Base-by-base conservation (phyloP, 1,140 invertebrate species). In the Hyles vespertilio region DNA sequence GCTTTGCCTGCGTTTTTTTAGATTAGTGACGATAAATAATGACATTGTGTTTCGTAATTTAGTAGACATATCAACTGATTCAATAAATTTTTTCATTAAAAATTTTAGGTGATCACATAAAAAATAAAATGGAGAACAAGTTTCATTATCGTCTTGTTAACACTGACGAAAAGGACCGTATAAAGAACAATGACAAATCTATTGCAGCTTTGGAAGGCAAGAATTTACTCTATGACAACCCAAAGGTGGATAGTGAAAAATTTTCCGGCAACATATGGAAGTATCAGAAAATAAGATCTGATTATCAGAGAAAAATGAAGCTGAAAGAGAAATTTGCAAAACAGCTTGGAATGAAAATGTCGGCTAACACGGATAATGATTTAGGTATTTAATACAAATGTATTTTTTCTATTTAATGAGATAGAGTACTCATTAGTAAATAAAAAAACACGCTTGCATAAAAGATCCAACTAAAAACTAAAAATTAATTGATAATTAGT, bases 111-210 rank as follows among this genome's bases (percentile, higher is more conserved):
- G 69, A 81, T 36, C 72, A 65, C 59, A 59, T 59, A 56, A 59
- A 75, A 57, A 68, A 48, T 54, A 77, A 60, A 62, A 65, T 59
- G 12, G 74, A 80, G 32, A 74, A 72, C 34, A 81, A 67, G 53
- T 65, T 79, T 34, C 78, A 77, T 55, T 88, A 88, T 51, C 73
- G 62, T 43, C 65, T 81, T 57, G 70, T 75, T 44, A 84, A 88
- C 57, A 59, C 61, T 7, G 81, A 78, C 58, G 81, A 82, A 59
- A 88, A 82, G 68, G 67, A 82, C 62, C 60, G 70, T 53, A 79
- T 88, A 58, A 88, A 88, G 71, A 86, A 86, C 67, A 80, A 86
- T 79, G 79, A 79, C 54, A 86, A 84, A 77, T 81, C 79, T 65
- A 85, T 86, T 76, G 83, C 80, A 64, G 72, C 72, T 52, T 69